Conservation (phyloP, 1,140 invertebrate genomes). For the Ips nitidus region DNA sequence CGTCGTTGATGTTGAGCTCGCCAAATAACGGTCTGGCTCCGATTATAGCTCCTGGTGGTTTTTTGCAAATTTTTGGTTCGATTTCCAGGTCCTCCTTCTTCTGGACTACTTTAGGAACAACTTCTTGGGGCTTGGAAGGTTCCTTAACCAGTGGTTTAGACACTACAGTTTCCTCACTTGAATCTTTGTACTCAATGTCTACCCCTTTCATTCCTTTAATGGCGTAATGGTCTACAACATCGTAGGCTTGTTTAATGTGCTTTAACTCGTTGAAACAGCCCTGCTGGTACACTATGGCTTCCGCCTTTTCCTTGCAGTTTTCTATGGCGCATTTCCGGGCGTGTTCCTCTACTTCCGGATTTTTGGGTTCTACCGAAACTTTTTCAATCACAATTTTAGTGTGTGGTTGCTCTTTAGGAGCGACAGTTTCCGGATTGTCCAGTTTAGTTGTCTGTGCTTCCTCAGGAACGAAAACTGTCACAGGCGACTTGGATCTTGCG, state of each 20-base stretch:
- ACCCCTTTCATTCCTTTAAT: slow-evolving; percentile 22
- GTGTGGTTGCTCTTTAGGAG: slow-evolving; percentile 14
- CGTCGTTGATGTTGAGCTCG: slow-evolving; percentile 47
- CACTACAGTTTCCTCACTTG: slow-evolving; percentile 1
- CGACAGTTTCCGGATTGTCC: background rate
- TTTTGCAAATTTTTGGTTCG: slow-evolving; percentile 43
- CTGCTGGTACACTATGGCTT: slow-evolving; percentile 42
- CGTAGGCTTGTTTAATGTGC: slow-evolving; percentile 44
- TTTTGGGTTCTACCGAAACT: slow-evolving; percentile 32
- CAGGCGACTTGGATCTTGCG: slow-evolving; percentile 43
- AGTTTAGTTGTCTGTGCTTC: slow-evolving; percentile 25
- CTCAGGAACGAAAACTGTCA: slow-evolving; percentile 45
- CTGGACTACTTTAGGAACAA: background rate
- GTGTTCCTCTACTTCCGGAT: slow-evolving; percentile 42
- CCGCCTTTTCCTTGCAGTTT: slow-evolving; percentile 36
- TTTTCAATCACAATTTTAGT: slow-evolving; percentile 38
- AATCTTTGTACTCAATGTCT: slow-evolving; percentile 29
- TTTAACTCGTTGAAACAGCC: slow-evolving; percentile 45
- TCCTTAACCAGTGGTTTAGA: background rate
- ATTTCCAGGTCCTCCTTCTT: slow-evolving; percentile 33
- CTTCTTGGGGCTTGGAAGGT: background rate
- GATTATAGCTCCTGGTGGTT: slow-evolving; percentile 50
- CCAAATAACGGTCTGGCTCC: slow-evolving; percentile 52
- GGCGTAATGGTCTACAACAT: slow-evolving; percentile 33
- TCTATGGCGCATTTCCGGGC: slow-evolving; percentile 38